phyloP scores from a whole-genome alignment of 2,888 invertebrate species.

The Prenolepis imparis region DNA sequence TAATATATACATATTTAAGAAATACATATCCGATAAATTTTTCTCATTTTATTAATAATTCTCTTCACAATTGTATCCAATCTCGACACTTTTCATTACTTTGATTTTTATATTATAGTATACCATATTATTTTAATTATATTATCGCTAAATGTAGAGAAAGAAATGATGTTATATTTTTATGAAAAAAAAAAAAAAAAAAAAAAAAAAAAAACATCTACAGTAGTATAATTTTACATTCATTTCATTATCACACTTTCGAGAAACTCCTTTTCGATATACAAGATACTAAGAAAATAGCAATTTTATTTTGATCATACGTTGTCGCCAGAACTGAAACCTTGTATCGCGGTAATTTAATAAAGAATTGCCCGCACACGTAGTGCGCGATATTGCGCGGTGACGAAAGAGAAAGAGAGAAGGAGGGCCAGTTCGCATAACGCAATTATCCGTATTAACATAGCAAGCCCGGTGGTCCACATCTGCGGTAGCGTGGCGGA shows the following conservation, averaged over 20 bases:
- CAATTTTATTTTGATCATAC: background rate
- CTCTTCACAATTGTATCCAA: background rate
- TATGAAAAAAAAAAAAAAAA: too few species aligned
- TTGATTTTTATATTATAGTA: background rate
- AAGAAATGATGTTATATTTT: background rate
- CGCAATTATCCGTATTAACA: conserved; percentile 79
- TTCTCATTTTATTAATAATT: background rate
- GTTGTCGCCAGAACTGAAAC: background rate
- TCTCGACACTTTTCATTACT: background rate
- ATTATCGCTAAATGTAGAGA: background rate
- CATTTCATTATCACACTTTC: background rate
- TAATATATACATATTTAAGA: background rate
- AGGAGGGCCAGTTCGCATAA: conserved; percentile 60
- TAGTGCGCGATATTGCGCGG: conserved; percentile 16
- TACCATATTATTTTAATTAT: background rate
- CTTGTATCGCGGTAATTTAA: background rate
- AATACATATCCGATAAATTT: background rate
- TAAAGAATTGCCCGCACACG: conserved; percentile 44
- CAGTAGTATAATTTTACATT: background rate
- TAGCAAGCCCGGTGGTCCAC: conserved; percentile 75
- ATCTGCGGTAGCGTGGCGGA: conserved; percentile 31
- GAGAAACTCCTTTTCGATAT: background rate
- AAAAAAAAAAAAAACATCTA: too few species aligned
- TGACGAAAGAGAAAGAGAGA: background rate
- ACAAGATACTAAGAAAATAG: background rate